Conservation (phyloP, 2,113 vertebrate genomes). For the Caranx melampygus region DNA sequence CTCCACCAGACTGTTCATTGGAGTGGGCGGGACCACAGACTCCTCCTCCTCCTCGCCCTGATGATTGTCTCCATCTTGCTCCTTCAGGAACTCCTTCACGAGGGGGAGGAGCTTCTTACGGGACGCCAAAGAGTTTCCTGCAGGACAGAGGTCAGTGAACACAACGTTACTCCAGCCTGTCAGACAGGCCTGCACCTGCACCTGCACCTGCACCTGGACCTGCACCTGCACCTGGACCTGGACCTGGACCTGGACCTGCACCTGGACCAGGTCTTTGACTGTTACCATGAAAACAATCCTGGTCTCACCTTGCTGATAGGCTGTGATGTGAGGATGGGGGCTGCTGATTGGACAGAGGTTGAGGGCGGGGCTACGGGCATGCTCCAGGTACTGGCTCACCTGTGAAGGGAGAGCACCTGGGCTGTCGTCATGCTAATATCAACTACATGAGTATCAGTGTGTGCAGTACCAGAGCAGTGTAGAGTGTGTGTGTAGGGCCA, state of each 20-base stretch:
- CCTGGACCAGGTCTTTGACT: no score
- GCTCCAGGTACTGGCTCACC: slow-evolving; percentile 88
- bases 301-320: slow-evolving; percentile 87
- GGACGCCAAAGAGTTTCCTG: slow-evolving; percentile 85
- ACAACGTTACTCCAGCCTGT: no score
- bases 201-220: no score
- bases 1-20: slow-evolving; percentile 97
- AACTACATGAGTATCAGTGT: not conserved
- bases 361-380: slow-evolving; percentile 79
- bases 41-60: slow-evolving; percentile 77
- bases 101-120: slow-evolving; percentile 93
- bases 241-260: no score
- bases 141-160: not conserved
- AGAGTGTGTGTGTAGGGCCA: no score
- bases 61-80: slow-evolving; percentile 44
- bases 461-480: no score
- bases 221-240: no score
- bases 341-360: slow-evolving; percentile 81
- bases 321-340: slow-evolving; percentile 77
- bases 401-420: slow-evolving; percentile 50
- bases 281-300: not conserved
- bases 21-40: slow-evolving; percentile 86
- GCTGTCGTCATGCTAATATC: slow-evolving; percentile 2
- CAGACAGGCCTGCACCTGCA: no score
- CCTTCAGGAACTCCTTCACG: slow-evolving; percentile 85